Evolutionary conservation across 1,140 invertebrate genomes (phyloP).

Genomic region (Pissodes strobi): DNA sequence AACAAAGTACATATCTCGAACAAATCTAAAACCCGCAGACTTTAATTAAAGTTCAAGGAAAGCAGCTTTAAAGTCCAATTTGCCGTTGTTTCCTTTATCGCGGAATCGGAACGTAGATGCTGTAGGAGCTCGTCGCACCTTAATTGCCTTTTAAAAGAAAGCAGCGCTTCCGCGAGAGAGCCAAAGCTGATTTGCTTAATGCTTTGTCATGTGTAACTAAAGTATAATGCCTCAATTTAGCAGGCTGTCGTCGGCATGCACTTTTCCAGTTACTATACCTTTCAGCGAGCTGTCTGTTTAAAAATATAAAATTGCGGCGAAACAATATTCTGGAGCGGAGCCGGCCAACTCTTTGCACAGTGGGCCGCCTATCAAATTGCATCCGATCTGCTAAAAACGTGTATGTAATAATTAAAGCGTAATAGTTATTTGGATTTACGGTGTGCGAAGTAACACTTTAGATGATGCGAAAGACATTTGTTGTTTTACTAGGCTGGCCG

Average conservation of each 20-base stretch:
- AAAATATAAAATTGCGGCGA: constrained; percentile 46
- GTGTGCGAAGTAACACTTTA: no score
- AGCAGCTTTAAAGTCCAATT: no score
- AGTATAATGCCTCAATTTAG: constrained; percentile 55
- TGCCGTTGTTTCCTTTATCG: constrained; percentile 3
- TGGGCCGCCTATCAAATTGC: background rate
- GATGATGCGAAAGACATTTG: no score
- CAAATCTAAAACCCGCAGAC: no score
- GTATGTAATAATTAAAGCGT: no score
- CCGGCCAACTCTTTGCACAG: constrained; percentile 24
- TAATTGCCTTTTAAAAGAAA: constrained; percentile 42
- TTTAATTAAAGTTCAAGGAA: no score
- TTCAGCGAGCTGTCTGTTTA: constrained; percentile 44
- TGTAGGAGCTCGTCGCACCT: constrained; percentile 30
- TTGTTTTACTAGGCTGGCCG: no score
- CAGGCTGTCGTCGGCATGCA: constrained; percentile 54
- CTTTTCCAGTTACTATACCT: constrained; percentile 54
- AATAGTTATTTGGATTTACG: no score
- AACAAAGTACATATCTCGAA: no score
- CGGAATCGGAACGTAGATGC: background rate
- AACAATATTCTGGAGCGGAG: constrained; percentile 43
- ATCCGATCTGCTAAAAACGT: background rate
- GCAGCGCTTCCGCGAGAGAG: constrained; percentile 20
- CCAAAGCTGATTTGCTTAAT: constrained; percentile 53
- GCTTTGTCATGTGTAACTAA: constrained; percentile 54